Percentiles rank a stretch among this genome's conserved stretches.
Conservation (phyloP, 1,140 invertebrate species). For the Acromyrmex echinatior region DNA sequence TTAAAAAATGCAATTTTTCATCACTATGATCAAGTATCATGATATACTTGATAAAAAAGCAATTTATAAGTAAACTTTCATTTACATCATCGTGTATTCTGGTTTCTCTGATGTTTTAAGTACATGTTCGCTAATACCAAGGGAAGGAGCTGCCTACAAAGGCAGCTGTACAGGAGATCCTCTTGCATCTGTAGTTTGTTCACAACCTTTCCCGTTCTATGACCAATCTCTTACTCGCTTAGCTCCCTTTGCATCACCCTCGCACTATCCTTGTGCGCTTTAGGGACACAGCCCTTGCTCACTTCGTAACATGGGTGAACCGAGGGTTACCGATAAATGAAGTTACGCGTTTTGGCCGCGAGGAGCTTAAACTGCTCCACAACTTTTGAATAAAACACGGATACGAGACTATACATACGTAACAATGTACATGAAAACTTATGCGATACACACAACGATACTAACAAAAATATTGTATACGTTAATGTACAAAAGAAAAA, state of each 20-base stretch:
- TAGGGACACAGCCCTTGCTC: slow-evolving; percentile 41
- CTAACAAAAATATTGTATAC: neutral
- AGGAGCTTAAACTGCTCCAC: slow-evolving; percentile 19
- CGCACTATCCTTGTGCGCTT: slow-evolving; percentile 32
- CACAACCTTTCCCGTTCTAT: slow-evolving; percentile 21
- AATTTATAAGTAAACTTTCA: slow-evolving; percentile 22
- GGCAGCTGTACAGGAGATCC: slow-evolving; percentile 31
- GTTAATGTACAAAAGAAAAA: neutral
- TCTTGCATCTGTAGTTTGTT: slow-evolving; percentile 44
- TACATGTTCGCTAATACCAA: slow-evolving; percentile 1
- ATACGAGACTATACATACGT: neutral
- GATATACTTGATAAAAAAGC: neutral
- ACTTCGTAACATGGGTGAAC: slow-evolving; percentile 39
- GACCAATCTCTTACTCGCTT: slow-evolving; percentile 43
- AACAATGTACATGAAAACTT: slow-evolving; percentile 5
- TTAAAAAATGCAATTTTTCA: neutral
- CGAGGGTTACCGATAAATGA: slow-evolving; percentile 48
- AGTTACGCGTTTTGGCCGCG: slow-evolving; percentile 45
- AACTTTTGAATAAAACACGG: slow-evolving; percentile 42
- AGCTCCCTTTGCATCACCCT: slow-evolving; percentile 41
- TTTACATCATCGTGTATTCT: neutral
- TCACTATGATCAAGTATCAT: neutral
- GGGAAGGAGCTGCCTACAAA: neutral
- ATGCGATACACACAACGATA: neutral
- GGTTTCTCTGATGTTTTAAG: slow-evolving; percentile 27